These are phyloP conservation scores for Dolichoris vasculosae DNA, from an alignment of 1,140 invertebrate species.

Conservation along the genomic window DNA sequence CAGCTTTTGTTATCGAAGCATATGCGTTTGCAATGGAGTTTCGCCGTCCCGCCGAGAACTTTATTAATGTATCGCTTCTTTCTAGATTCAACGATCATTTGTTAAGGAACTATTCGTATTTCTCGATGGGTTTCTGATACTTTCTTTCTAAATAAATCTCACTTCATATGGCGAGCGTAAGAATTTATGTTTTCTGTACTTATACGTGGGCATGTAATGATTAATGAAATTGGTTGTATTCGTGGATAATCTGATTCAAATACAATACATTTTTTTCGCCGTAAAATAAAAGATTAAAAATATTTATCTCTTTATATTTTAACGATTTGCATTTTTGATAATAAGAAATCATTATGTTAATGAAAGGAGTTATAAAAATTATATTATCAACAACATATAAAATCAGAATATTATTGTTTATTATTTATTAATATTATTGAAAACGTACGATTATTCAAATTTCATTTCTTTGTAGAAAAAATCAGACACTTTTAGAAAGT, in stretches of 20 bases:
- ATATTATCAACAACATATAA: too few relatives aligned
- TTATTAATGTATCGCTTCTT: conserved; percentile 34
- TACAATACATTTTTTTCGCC: not conserved
- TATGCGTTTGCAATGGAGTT: not conserved
- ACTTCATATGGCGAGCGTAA: not conserved
- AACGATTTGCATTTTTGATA: not conserved
- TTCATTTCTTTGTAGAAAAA: too few relatives aligned
- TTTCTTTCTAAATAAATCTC: conserved; percentile 41
- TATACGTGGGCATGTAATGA: not conserved
- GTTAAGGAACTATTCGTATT: not conserved
- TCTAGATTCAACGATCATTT: conserved; percentile 25
- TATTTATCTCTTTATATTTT: not conserved
- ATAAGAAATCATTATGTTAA: too few relatives aligned
- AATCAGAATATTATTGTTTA: too few relatives aligned
- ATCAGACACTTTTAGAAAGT: not conserved
- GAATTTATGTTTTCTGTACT: not conserved
- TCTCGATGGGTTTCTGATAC: conserved; percentile 18
- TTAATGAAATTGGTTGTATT: not conserved
- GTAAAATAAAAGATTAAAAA: not conserved
- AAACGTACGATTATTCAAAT: too few relatives aligned
- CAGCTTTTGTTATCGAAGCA: not conserved
- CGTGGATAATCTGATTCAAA: not conserved
- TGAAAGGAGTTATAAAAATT: too few relatives aligned
- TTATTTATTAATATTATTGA: too few relatives aligned
- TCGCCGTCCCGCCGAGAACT: conserved; percentile 11